Percentiles rank a stretch among this genome's conserved stretches.
Conservation (phyloP, 2,797 vertebrate genomes). For the Galaxias olidus region DNA sequence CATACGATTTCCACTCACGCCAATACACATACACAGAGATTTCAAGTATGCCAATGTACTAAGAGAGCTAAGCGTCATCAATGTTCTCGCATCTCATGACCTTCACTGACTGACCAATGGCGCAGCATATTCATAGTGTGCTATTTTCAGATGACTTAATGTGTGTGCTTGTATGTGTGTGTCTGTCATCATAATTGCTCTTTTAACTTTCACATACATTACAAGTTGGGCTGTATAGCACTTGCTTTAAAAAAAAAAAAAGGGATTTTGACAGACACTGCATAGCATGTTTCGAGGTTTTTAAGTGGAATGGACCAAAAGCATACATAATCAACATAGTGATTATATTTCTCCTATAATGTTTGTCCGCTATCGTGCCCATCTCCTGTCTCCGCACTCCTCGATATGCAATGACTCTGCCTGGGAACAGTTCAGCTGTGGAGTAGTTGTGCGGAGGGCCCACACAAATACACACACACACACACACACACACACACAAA, state of each 20-base stretch:
- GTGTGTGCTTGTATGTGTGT: conserved; percentile 34
- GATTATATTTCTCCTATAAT: conserved; percentile 62
- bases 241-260: conserved; percentile 48
- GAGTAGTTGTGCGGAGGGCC: conserved; percentile 35
- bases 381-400: conserved; percentile 8
- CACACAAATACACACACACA: conserved; percentile 6
- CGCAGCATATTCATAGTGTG: conserved; percentile 49
- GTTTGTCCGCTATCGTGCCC: conserved; percentile 50
- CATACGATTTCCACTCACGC: neutral
- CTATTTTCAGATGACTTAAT: conserved; percentile 30
- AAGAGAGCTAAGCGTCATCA: conserved; percentile 14
- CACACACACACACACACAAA: conserved; percentile 20
- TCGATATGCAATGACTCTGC: conserved; percentile 40
- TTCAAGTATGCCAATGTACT: conserved; percentile 60
- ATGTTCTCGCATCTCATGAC: conserved; percentile 33
- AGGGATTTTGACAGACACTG: conserved; percentile 55
- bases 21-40: conserved; percentile 19
- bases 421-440: conserved; percentile 45
- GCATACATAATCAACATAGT: conserved; percentile 33
- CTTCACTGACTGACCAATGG: conserved; percentile 46
- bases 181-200: conserved; percentile 21
- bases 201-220: conserved; percentile 67
- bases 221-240: conserved; percentile 64
- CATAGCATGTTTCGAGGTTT: conserved; percentile 67
- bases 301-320: conserved; percentile 64